Evolutionary conservation across 1,140 invertebrate species (phyloP).

Genomic region (Spodoptera frugiperda): DNA sequence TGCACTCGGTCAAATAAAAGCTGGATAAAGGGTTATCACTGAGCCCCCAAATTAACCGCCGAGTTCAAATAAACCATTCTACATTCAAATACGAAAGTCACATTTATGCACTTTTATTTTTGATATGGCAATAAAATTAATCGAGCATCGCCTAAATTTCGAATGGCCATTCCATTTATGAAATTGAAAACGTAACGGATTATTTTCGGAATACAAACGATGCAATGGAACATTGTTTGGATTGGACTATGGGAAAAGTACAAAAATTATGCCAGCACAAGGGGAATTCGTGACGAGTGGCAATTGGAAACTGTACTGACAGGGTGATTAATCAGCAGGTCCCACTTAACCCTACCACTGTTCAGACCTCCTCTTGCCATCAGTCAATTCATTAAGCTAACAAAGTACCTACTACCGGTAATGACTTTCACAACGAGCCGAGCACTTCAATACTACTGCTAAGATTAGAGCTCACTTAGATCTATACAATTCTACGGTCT

Average conservation of each 20-base stretch:
- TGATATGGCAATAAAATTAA: constrained; percentile 43
- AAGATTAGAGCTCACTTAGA: constrained; percentile 58
- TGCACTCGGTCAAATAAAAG: constrained; percentile 68
- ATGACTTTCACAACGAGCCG: constrained; percentile 75
- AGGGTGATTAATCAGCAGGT: constrained; percentile 82
- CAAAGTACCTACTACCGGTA: constrained; percentile 78
- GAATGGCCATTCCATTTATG: constrained; percentile 41
- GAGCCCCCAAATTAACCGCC: constrained; percentile 39
- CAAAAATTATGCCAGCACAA: constrained; percentile 69
- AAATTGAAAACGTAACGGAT: constrained; percentile 41
- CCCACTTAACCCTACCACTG: constrained; percentile 82
- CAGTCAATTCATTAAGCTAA: constrained; percentile 85
- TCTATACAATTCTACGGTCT: constrained; percentile 42
- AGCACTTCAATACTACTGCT: constrained; percentile 65
- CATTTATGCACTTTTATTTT: constrained; percentile 28
- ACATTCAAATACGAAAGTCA: constrained; percentile 13
- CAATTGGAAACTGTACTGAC: constrained; percentile 82
- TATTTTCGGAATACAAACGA: constrained; percentile 21
- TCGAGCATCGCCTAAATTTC: constrained; percentile 21
- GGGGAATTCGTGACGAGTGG: constrained; percentile 79
- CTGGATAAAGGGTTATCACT: constrained; percentile 59
- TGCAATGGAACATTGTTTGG: constrained; percentile 25
- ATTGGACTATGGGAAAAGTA: constrained; percentile 49
- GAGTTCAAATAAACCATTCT: constrained; percentile 39
- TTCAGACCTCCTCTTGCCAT: constrained; percentile 78